Conservation (phyloP, 2,113 vertebrate species). For the Megalops atlanticus region DNA sequence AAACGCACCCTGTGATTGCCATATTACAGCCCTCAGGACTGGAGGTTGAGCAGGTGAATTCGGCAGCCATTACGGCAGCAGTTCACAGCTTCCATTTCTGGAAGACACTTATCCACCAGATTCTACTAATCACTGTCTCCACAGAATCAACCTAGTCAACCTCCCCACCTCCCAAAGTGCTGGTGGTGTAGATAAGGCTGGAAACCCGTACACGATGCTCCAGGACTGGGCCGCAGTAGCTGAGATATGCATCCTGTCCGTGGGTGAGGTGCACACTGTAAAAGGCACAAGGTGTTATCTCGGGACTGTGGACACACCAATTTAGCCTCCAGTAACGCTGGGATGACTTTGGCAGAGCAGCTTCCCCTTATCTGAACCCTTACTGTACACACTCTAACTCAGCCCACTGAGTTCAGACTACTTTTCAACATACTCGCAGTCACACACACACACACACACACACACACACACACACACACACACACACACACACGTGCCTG, state of each 20-base stretch:
- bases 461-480: neutral
- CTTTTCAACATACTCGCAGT: too few relatives aligned
- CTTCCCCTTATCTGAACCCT: neutral
- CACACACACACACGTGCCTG: neutral
- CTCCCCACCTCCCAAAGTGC: neutral
- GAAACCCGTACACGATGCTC: neutral
- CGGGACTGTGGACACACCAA: neutral
- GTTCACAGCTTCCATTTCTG: too few relatives aligned
- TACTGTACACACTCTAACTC: neutral
- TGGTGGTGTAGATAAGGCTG: neutral
- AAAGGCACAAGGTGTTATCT: neutral
- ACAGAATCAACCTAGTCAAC: too few relatives aligned
- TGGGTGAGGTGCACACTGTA: neutral
- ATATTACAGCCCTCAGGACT: neutral
- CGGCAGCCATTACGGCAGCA: too few relatives aligned
- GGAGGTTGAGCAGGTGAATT: neutral
- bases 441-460: neutral
- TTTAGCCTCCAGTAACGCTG: neutral
- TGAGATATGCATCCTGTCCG: neutral
- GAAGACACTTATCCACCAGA: too few relatives aligned
- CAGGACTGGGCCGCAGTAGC: neutral
- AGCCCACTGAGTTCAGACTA: neutral
- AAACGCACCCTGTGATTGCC: neutral
- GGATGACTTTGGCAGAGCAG: neutral
- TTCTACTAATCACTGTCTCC: too few relatives aligned